Conservation (phyloP, 1,140 invertebrate species). For the Pararge aegeria region DNA sequence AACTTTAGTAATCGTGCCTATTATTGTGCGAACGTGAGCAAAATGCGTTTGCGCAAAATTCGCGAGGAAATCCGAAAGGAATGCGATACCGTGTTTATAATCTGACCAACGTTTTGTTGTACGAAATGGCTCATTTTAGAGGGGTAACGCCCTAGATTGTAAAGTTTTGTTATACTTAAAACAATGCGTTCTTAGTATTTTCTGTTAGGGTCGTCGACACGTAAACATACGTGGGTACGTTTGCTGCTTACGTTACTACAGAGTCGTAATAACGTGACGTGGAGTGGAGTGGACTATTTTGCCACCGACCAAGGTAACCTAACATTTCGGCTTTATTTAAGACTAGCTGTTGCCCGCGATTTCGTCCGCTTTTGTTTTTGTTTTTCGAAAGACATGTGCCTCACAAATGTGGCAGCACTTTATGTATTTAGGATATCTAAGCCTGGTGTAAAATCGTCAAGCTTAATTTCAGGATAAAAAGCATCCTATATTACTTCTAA, state of each 20-base stretch:
- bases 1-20: background rate
- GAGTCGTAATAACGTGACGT: conserved; percentile 34
- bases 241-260: conserved; percentile 26
- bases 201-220: conserved; percentile 58
- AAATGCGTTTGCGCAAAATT: conserved; percentile 26
- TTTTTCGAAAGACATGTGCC: too few species aligned
- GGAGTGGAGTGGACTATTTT: too few species aligned
- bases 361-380: too few species aligned
- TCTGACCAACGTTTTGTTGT: conserved; percentile 51
- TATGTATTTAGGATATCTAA: too few species aligned
- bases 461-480: too few species aligned
- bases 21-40: conserved; percentile 9
- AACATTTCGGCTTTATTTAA: conserved; percentile 16
- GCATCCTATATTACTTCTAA: too few species aligned
- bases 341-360: too few species aligned
- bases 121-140: conserved; percentile 66
- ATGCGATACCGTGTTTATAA: conserved; percentile 54
- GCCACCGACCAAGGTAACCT: conserved; percentile 15
- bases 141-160: conserved; percentile 70
- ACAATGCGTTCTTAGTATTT: conserved; percentile 70
- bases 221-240: conserved; percentile 55
- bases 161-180: conserved; percentile 51
- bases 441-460: too few species aligned
- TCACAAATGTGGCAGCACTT: too few species aligned
- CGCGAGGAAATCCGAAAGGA: conserved; percentile 46